Base-by-base conservation (phyloP, 2,113 vertebrate species). In the Chionomys nivalis region DNA sequence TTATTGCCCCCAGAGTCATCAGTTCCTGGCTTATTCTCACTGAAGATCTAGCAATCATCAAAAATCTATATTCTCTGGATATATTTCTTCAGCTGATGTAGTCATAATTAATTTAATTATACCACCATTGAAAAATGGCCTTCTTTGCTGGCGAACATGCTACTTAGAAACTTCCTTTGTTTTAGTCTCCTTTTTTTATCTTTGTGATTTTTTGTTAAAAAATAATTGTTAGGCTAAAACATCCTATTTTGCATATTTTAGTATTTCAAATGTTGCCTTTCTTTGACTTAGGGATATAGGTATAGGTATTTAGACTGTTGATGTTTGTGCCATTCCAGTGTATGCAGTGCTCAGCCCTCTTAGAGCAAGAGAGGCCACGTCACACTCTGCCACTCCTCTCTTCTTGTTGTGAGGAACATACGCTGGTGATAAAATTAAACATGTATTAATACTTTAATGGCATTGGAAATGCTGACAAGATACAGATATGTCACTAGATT, bases 141-240 rank as follows among this genome's bases (percentile, higher is more conserved):
- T 89, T 89, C 26, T 78, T 91, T 85, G 13, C 39, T 89, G 55
- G 23, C 31, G 23, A 73, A 81, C 10, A 91, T 49, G 36, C 39
- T 5, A 63, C 47, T 70, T 14, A 75, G 63, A 78, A 93, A 68
- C 17, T 85, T 93, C 14, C 26, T 76, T 93, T 83, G 28, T 66
- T 85, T 5, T 93, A 28, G 31, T 19, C 5, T 93, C 44, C 33
- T 85, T 79, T 86, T 86, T 96, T 88, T 75, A 75, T 23, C 11
- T 55, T 93, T 66, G 61, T 47, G 14, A 33, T 88, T 82, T 58
- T 87, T 88, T 79, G 85, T 24, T 91, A 85, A 89, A 77, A 76
- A 95, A 92, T 58, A 58, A 6, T 85, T 93, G 14, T 26, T 79
- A 17, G 52, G 2, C 26, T 73, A n/a, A 89, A 9, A 66, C 61